Percentiles rank a stretch among this genome's conserved stretches.
Evolutionary conservation across 2,113 vertebrate species (phyloP).

Genomic region (Cyanoliseus patagonus): DNA sequence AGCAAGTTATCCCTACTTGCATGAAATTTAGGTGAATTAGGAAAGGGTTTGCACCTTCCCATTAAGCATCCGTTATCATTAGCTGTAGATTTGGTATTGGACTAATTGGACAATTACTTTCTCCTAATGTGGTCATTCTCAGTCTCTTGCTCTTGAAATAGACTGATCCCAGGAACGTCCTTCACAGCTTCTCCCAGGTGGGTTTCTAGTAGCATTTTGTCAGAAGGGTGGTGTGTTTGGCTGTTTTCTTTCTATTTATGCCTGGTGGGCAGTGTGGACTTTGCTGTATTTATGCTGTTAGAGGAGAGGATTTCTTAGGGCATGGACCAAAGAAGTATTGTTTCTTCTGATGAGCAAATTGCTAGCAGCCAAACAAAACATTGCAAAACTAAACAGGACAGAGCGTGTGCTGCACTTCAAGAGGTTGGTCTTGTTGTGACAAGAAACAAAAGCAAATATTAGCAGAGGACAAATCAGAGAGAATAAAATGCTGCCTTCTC

Average conservation of each 20-base stretch:
- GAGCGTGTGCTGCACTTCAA: background rate
- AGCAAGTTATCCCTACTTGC: background rate
- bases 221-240: background rate
- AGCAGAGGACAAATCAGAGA: background rate
- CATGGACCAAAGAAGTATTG: background rate
- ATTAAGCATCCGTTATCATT: background rate
- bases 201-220: background rate
- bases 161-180: background rate
- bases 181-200: background rate
- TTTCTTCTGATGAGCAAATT: constrained; percentile 12
- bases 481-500: background rate
- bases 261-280: background rate
- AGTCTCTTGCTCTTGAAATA: background rate
- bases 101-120: background rate
- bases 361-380: constrained; percentile 42
- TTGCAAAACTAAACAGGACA: constrained; percentile 31
- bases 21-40: background rate
- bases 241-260: background rate
- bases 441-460: constrained; percentile 25
- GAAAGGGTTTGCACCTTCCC: background rate
- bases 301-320: background rate
- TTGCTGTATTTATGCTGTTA: background rate
- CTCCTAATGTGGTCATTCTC: background rate
- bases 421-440: constrained; percentile 23
- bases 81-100: background rate